Conservation (phyloP, 2,888 invertebrate species). For the Phalangium opilio region DNA sequence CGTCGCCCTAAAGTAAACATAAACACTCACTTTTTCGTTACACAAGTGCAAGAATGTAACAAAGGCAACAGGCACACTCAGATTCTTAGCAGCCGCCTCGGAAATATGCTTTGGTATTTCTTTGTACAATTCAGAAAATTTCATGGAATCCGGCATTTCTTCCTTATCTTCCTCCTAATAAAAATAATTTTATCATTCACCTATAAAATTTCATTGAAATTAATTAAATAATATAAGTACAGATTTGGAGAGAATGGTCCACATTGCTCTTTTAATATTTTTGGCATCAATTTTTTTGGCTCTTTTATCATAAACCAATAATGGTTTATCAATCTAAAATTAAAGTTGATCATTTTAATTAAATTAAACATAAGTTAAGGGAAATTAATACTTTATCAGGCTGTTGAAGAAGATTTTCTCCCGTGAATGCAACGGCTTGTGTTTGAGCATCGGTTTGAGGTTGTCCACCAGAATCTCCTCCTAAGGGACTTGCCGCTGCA, state of each 20-base stretch:
- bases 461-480: too few relatives aligned
- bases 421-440: not conserved
- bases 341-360: not conserved
- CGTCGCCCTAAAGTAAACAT: too few relatives aligned
- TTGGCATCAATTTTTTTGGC: slow-evolving; percentile 77
- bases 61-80: slow-evolving; percentile 61
- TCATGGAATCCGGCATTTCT: not conserved
- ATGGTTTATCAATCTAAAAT: slow-evolving; percentile 42
- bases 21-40: slow-evolving; percentile 52
- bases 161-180: too few relatives aligned
- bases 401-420: not conserved
- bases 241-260: slow-evolving; percentile 48
- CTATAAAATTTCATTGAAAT: too few relatives aligned
- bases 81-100: slow-evolving; percentile 46
- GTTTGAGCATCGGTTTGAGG: not conserved
- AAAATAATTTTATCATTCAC: too few relatives aligned
- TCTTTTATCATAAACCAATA: slow-evolving; percentile 60
- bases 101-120: not conserved
- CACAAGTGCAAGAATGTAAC: slow-evolving; percentile 65
- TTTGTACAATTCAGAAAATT: not conserved
- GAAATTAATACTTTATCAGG: not conserved
- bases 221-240: too few relatives aligned
- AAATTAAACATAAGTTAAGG: not conserved
- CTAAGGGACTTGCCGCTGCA: too few relatives aligned
- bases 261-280: slow-evolving; percentile 57